Conservation (phyloP, 2,113 vertebrate species). For the Melospiza melodia region DNA sequence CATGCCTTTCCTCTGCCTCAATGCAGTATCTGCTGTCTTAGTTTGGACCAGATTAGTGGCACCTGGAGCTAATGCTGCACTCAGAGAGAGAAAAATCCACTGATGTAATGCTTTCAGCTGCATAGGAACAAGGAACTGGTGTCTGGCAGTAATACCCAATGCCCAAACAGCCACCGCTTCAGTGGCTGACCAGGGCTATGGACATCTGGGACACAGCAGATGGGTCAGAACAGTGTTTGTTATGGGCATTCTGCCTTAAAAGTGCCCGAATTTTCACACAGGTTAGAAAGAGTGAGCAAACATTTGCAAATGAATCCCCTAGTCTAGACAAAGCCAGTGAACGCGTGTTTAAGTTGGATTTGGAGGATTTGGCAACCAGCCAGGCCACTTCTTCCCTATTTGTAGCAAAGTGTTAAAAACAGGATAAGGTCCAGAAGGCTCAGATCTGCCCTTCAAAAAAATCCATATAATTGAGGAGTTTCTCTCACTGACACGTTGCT, state of each 20-base stretch:
- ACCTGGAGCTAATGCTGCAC: background rate
- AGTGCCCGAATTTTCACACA: background rate
- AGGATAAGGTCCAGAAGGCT: constrained; percentile 35
- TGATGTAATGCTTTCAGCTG: background rate
- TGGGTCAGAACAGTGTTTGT: background rate
- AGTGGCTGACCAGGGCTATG: background rate
- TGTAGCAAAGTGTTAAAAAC: constrained; percentile 38
- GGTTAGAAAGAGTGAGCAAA: constrained; percentile 4
- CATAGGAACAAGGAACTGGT: background rate
- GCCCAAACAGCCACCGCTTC: background rate
- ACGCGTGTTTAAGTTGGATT: background rate
- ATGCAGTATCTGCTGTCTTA: background rate
- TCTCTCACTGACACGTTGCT: background rate
- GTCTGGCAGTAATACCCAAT: background rate
- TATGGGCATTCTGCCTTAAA: background rate
- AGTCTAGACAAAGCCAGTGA: constrained; percentile 16
- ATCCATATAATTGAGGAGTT: constrained; percentile 56
- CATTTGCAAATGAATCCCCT: background rate
- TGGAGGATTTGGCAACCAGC: constrained; percentile 5
- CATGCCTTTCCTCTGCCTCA: background rate
- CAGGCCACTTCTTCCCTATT: background rate
- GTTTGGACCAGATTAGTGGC: background rate
- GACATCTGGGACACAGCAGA: background rate
- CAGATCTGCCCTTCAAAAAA: constrained; percentile 49
- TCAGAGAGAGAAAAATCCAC: background rate